Base-by-base conservation (phyloP, 2,797 vertebrate genomes). In the Schizothorax lantsangensis region DNA sequence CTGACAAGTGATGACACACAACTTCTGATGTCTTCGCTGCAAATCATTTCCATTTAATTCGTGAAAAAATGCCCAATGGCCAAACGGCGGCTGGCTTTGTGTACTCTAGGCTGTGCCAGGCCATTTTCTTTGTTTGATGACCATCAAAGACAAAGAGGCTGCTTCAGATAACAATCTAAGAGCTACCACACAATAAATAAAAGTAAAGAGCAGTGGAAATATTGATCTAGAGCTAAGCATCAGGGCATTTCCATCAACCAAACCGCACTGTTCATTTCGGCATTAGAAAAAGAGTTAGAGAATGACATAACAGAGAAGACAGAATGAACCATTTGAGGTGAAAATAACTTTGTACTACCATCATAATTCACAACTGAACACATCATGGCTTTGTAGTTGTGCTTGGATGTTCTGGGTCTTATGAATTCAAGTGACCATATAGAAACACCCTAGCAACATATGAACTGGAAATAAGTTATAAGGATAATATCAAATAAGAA, bases 181-280 rank as follows among this genome's bases (percentile, higher is more conserved):
- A 86, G 82, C 88, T 86, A 74, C 84, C 79, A 80, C 84, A 73
- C 80, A 89, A 85, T 89, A 87, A 90, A 90, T 89, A 88, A 90
- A 80, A 88, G 77, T 84, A 81, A 79, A 88, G 86, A 84, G 86
- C 62, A 88, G 89, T 79, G 84, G 83, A 88, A 86, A 54, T 89
- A 90, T 89, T 47, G 87, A 90, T 86, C 57, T 54, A 80, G 73
- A 62, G 66, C 43, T 79, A 79, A 81, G 86, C 86, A 83, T 66
- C 86, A 64, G 72, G 66, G 69, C 54, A 81, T 33, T 89, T 86
- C 86, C 68, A 84, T 66, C 64, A 86, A 45, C 73, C 78, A 54
- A 79, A 84, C 73, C 72, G 43, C 59, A 84, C 52, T 43, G 84
- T 78, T 80, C n/a, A 77, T 52, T 86, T 90, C n/a, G 9, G 72